Evolutionary conservation across 35 echinoderm and acorn worm species (phyloP).

Genomic region (Apostichopus japonicus): DNA sequence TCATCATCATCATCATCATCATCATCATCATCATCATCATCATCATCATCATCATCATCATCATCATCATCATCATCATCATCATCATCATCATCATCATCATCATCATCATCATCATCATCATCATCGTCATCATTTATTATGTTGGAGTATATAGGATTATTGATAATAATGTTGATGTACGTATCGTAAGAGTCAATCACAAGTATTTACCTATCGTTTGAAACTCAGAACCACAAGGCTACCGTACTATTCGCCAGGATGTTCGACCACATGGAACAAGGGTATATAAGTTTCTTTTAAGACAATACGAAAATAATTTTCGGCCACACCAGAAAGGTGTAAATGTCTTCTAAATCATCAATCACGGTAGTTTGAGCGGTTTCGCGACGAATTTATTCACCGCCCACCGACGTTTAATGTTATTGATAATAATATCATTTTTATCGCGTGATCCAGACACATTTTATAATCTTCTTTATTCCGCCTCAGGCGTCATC

Average conservation of each 20-base stretch:
- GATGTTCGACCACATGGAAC: neutral
- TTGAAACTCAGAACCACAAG: neutral
- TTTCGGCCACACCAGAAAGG: neutral
- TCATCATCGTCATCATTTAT: too few species aligned
- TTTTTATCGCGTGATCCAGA: slow-evolving; percentile 36
- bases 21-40: too few species aligned
- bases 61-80: too few species aligned
- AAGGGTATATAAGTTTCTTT: neutral
- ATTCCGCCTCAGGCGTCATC: slow-evolving; percentile 16
- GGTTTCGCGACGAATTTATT: slow-evolving; percentile 2
- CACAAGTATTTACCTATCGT: too few species aligned
- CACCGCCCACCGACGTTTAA: slow-evolving; percentile 3
- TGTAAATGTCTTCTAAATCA: slow-evolving; percentile 2
- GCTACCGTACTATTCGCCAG: neutral
- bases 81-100: too few species aligned
- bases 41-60: too few species aligned
- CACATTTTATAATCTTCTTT: slow-evolving; percentile 5
- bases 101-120: too few species aligned
- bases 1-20: too few species aligned
- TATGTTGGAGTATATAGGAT: too few species aligned
- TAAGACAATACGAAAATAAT: neutral
- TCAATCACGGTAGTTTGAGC: slow-evolving; percentile 25
- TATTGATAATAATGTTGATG: too few species aligned
- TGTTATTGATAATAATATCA: slow-evolving; percentile 21
- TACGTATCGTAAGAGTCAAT: too few species aligned